These are phyloP conservation scores for Polydrusus tereticollis DNA, from an alignment of 2,888 invertebrate species.

Conservation along the genomic window DNA sequence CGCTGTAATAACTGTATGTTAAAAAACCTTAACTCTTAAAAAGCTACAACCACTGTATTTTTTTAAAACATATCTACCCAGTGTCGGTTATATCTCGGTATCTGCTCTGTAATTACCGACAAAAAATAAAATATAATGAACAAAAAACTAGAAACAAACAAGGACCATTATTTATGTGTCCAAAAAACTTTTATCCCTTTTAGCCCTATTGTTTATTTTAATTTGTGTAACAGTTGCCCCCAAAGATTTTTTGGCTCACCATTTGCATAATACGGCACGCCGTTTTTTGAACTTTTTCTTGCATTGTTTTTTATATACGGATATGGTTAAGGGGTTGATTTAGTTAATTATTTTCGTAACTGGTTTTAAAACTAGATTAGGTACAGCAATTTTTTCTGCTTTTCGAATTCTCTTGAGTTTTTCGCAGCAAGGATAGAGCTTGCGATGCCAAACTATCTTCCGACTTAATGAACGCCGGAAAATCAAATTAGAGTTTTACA, in stretches of 20 bases:
- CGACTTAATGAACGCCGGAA: no score
- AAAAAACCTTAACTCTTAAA: no score
- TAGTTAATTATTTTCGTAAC: constrained; percentile 24
- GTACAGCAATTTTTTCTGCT: no score
- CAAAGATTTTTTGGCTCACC: constrained; percentile 10
- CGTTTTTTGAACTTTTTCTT: constrained; percentile 8
- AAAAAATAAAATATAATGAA: constrained; percentile 28
- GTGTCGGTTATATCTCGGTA: constrained; percentile 46
- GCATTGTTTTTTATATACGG: constrained; percentile 7
- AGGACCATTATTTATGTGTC: constrained; percentile 44
- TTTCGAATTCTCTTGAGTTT: no score
- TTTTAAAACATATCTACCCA: background rate
- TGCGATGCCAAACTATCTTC: no score
- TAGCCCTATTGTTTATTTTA: constrained; percentile 40
- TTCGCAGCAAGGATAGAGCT: no score
- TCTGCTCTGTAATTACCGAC: constrained; percentile 40
- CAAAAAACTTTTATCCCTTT: constrained; percentile 40
- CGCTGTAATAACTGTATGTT: no score
- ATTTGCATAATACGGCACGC: constrained; percentile 21
- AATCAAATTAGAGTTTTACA: no score
- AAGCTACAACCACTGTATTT: background rate
- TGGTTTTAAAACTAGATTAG: background rate
- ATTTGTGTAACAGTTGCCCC: constrained; percentile 36
- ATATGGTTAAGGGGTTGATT: constrained; percentile 14
- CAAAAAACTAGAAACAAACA: constrained; percentile 43